Base-by-base conservation (phyloP, 1,140 invertebrate genomes). In the Calliopsis andreniformis region DNA sequence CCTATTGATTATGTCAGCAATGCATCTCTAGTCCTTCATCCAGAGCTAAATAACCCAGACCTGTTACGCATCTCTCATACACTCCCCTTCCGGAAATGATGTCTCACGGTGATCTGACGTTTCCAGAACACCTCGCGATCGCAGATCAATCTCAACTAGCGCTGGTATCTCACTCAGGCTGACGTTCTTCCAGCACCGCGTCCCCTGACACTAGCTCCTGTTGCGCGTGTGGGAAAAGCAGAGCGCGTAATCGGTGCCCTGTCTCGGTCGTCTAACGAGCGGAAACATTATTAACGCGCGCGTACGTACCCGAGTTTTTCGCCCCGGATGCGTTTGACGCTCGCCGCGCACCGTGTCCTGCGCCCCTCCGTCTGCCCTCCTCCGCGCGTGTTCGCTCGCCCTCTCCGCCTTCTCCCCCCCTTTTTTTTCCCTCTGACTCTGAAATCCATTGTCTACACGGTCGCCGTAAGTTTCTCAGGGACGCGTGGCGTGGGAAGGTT, bases 401-500 rank as follows among this genome's bases (percentile, higher is more conserved):
- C 56, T 61, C 30, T 30, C 67, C 58, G 59, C 63, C 63, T 63
- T 63, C 56, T 32, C 58, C 61, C 10, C 23, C 61, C 16, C 28
- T 30, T 83, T 49, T 20, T 58, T 66, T 68, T 42, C 25, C 43
- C 12, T 6, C 62, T 71, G 78, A 84, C 79, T 83, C 76, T 82
- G 70, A 78, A 83, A 86, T 85, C 87, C 87, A 89, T 90, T 91
- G 90, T 90, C 87, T 88, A 84, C 79, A 67, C 75, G 79, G 86
- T 89, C 83, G 86, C 80, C 82, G 84, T 85, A 83, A 39, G 83
- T 87, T 90, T 88, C 89, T 89, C 89, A 85, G 85, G 81, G 83
- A 82, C 82, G 76, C 59, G 78, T 68, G 78, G 86, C 90, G 91
- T 92, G 91, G 89, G 91, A 91, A 92, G 87, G 87, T 91, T 92